Evolutionary conservation across 2,797 vertebrate species (phyloP), one percentile per base, ranked within the genome.

Genomic region (Lophotriccus pileatus): DNA sequence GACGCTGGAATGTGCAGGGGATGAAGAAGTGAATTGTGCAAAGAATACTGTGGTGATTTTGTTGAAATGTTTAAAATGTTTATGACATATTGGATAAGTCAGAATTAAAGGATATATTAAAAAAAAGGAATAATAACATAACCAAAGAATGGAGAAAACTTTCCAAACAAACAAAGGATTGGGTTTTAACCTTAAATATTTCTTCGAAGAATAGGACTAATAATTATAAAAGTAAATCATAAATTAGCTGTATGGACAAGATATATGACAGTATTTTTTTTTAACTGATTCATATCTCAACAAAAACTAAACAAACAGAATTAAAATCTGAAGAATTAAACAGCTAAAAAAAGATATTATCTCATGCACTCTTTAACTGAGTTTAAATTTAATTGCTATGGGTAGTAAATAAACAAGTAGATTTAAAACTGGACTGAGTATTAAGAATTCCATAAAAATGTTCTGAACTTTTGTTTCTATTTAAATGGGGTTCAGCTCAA

Each of bases 121-220:
- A 6, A 30, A 41, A 50, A 36, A 49, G 34, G 1, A 2, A 7
- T 37, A 63, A 28, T 9, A 3, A 2, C 5, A 9, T 5, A 0
- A 41, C 2, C 9, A 41, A 59, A 52, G 25, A 27, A 2, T 11
- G 7, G 28, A 81, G 5, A 27, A 67, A 78, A 59, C 58, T 76
- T 78, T 75, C n/a, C 22, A 77, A 84, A 30, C 2, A 41, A 59
- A 37, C 5, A 30, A 83, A 62, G 2, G 3, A 46, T 59, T 67
- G 3, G 3, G 30, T 72, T 67, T 68, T 22, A 56, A 19, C 5
- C 2, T 68, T 64, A 74, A 81, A 34, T 34, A 43, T 9, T 2
- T 43, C 12, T 78, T 55, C 15, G 4, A 47, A 67, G 2, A 70
- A 25, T 37, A 52, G 0, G 8, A 60, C 4, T 72, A 41, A 77